phyloP scores from a whole-genome alignment of 2,113 vertebrate species.

The Henicopernis longicauda region DNA sequence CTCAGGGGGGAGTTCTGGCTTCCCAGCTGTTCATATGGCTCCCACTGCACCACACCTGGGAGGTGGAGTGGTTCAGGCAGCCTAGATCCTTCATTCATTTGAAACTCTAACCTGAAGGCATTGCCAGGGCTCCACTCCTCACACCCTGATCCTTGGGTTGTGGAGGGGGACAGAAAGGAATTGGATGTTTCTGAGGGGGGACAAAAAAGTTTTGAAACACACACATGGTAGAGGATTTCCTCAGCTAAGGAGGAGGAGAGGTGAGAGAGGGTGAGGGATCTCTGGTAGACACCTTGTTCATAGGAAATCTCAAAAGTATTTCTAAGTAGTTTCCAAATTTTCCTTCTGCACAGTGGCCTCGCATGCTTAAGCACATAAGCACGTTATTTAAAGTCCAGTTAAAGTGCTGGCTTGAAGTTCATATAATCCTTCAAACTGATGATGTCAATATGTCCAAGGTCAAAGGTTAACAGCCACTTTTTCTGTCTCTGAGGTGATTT shows the following conservation, averaged over 20 bases:
- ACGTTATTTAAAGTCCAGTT: not conserved
- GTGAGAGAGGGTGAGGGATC: not conserved
- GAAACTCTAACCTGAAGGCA: not conserved
- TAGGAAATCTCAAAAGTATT: not conserved
- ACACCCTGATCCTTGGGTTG: not conserved
- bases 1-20: not conserved
- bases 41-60: rapidly evolving
- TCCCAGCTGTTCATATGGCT: not conserved
- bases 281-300: not conserved
- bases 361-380: not conserved
- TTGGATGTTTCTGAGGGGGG: not conserved
- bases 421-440: not conserved
- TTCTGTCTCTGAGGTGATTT: not conserved
- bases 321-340: not conserved
- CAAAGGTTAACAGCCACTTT: not conserved
- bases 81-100: no score
- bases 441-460: not conserved
- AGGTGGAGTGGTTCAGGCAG: not conserved
- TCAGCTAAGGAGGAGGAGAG: not conserved
- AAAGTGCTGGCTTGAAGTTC: not conserved
- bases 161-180: not conserved
- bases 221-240: rapidly evolving
- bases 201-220: not conserved
- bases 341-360: not conserved
- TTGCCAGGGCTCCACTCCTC: not conserved